phyloP scores from a whole-genome alignment of 1,140 invertebrate genomes.

The Bombus waltoni region DNA sequence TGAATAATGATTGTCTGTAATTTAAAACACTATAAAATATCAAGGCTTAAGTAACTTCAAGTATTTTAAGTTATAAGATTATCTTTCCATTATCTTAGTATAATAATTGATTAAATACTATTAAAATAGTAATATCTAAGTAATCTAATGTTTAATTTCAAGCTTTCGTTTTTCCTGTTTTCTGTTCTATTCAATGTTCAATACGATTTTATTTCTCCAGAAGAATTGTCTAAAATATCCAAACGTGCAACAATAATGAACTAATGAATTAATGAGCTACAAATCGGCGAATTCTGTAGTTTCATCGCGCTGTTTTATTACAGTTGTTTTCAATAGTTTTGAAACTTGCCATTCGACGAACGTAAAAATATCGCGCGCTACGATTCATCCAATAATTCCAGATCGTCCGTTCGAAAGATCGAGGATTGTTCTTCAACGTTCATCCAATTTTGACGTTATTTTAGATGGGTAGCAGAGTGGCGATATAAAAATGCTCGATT shows the following conservation, averaged over 20 bases:
- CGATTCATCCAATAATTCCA: conserved; percentile 2
- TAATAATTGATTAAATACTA: background rate
- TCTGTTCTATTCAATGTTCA: too few relatives aligned
- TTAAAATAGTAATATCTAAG: background rate
- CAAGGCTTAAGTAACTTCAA: background rate
- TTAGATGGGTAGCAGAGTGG: background rate
- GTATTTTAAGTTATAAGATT: background rate
- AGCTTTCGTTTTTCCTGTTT: background rate
- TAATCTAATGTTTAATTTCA: background rate
- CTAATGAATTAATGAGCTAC: too few relatives aligned
- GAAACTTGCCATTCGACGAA: background rate
- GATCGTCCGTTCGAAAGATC: background rate
- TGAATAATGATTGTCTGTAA: background rate
- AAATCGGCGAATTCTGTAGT: background rate
- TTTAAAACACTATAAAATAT: background rate
- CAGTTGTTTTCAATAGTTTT: too few relatives aligned
- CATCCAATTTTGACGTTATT: background rate
- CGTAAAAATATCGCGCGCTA: background rate
- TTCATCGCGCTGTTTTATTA: background rate
- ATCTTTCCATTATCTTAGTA: background rate
- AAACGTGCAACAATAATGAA: background rate
- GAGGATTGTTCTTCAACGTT: background rate
- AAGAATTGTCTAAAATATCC: too few relatives aligned
- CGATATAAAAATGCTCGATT: background rate
- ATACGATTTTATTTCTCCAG: background rate